A percentile compares a stretch with the other conserved stretches of the same genome.
Conservation (phyloP, 2,888 invertebrate species). For the Acutogordius australiensis region DNA sequence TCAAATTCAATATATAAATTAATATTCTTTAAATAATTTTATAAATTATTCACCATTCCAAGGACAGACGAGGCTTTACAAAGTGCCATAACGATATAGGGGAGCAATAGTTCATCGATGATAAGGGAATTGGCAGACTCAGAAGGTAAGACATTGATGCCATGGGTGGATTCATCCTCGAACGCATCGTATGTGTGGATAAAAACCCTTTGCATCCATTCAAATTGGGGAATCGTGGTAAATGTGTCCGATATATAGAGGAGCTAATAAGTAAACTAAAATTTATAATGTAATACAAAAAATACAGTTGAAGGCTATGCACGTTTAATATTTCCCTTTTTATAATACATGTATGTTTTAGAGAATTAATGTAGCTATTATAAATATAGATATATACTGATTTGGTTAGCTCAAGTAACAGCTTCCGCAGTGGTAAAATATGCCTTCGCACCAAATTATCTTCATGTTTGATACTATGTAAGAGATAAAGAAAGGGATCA, state of each 20-base stretch:
- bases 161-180: not conserved
- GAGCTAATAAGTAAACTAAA: too few species aligned
- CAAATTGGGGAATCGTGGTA: not conserved
- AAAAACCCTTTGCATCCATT: conserved; percentile 5
- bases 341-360: not conserved
- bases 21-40: too few species aligned
- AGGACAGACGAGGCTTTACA: not conserved
- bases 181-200: not conserved
- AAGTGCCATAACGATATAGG: not conserved
- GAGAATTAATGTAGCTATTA: not conserved
- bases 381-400: not conserved
- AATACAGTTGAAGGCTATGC: not conserved
- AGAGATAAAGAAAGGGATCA: too few species aligned
- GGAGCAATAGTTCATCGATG: not conserved
- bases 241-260: not conserved
- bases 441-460: too few species aligned
- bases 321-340: not conserved
- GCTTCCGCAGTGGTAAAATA: not conserved
- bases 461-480: too few species aligned
- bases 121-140: too few species aligned
- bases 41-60: not conserved
- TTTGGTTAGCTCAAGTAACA: not conserved
- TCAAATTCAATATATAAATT: too few species aligned
- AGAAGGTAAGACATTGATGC: too few species aligned
- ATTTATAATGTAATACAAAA: too few species aligned